phyloP scores from a whole-genome alignment of 2,888 invertebrate species.

The Acleris sparsana region DNA sequence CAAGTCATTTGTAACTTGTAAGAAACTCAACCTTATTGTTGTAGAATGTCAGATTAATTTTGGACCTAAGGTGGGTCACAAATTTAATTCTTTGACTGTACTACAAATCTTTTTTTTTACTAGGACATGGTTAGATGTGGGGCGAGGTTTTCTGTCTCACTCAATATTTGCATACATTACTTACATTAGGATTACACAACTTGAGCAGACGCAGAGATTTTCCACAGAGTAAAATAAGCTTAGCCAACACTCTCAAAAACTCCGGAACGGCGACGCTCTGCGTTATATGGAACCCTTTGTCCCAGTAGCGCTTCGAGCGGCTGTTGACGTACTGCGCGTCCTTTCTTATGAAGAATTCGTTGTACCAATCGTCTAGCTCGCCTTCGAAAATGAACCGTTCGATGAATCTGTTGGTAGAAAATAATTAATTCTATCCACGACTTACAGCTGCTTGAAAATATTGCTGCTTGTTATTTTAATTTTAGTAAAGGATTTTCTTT shows the following conservation, averaged over 20 bases:
- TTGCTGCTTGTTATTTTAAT: too few relatives aligned
- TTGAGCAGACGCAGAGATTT: conserved; percentile 89
- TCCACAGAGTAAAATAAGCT: conserved; percentile 88
- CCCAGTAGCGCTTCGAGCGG: conserved; percentile 87
- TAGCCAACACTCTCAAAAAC: conserved; percentile 85
- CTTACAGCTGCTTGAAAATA: neutral
- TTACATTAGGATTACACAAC: conserved; percentile 87
- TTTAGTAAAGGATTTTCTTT: too few relatives aligned
- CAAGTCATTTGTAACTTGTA: too few relatives aligned
- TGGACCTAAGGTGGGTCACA: too few relatives aligned
- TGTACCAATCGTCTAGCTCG: conserved; percentile 89
- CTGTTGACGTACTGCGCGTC: conserved; percentile 86
- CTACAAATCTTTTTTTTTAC: too few relatives aligned
- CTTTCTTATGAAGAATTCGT: conserved; percentile 93
- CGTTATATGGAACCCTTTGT: conserved; percentile 83
- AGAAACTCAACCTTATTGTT: too few relatives aligned
- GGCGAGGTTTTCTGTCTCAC: too few relatives aligned
- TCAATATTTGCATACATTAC: conserved; percentile 43
- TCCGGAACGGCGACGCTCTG: conserved; percentile 85
- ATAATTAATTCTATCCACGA: neutral
- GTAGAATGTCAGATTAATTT: too few relatives aligned
- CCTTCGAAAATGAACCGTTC: conserved; percentile 95
- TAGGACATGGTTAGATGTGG: too few relatives aligned
- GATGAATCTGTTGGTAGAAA: conserved; percentile 81
- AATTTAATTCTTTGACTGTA: too few relatives aligned